Evolutionary conservation across 2,113 vertebrate genomes (phyloP), one percentile per base, ranked within the genome.

Genomic region (Sander vitreus): DNA sequence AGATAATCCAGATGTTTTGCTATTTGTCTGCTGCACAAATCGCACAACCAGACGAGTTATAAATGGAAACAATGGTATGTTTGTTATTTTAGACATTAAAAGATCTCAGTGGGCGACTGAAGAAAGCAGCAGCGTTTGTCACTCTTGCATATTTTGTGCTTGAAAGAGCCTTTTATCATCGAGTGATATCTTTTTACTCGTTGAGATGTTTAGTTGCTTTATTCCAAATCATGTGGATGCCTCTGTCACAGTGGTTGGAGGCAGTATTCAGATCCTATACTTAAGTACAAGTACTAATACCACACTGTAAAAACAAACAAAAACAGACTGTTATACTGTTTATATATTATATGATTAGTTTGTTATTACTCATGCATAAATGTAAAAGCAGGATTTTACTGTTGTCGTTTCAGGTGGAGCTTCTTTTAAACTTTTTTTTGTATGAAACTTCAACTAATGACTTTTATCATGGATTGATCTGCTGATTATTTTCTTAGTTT

Each of bases 1-100:
- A 87, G 85, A 72, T 57, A n/a, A 78, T 88, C 77, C 85, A 90
- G 79, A 91, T 88, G 81, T 85, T 91, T 83, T 72, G 48, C 62
- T 65, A 45, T 83, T 87, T 70, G 58, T 76, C 48, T 73, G 69
- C 73, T 47, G 48, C 70, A 12, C 43, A 75, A 77, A 66, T 73
- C 78, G 19, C 11, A 0, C 0, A 71, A 39, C 74, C 71, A 89
- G 85, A 81, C 18, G 15, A 73, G 78, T 81, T 86, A 83, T 86
- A 80, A 84, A 87, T 76, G 69, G 88, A 79, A 69, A 84, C 18
- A 6, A 57, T 30, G 74, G 50, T 66, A 72, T 73, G 85, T 71
- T 73, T n/a, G n/a, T 85, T 82, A 67, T 57, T 80, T 64, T 50
- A 64, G 33, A 70, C 64, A 58, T 81, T 7, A 45, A 68, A 25